Percentiles rank a stretch among this genome's conserved stretches.
These are phyloP conservation scores for Neogobius melanostomus DNA, from an alignment of 2,113 vertebrate genomes.

Conservation along the genomic window DNA sequence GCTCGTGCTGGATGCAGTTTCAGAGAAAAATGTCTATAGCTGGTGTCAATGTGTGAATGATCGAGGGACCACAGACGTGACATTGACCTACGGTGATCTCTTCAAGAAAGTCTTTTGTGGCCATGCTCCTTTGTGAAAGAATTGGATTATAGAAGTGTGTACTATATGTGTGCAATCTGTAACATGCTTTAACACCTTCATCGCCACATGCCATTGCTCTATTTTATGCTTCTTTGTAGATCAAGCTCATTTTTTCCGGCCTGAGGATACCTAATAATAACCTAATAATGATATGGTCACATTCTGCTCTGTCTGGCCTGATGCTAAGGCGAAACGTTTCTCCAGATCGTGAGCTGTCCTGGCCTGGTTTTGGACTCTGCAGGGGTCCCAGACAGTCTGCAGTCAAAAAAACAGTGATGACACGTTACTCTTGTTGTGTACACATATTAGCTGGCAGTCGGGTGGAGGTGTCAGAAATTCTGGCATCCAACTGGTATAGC, in stretches of 20 bases:
- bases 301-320: conserved; percentile 56
- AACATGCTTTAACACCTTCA: too few relatives aligned
- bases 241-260: too few relatives aligned
- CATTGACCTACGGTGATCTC: conserved; percentile 14
- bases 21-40: conserved; percentile 35
- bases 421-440: conserved; percentile 35
- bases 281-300: conserved; percentile 28
- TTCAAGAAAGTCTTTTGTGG: background rate
- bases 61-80: conserved; percentile 29
- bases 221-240: too few relatives aligned
- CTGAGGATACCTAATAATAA: too few relatives aligned
- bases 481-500: conserved; percentile 20
- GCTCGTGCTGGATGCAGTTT: background rate
- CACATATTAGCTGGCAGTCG: conserved; percentile 36
- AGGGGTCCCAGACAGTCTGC: conserved; percentile 30
- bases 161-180: too few relatives aligned
- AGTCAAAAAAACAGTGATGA: conserved; percentile 29
- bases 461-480: conserved; percentile 29
- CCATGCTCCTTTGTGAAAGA: too few relatives aligned
- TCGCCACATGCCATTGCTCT: too few relatives aligned
- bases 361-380: conserved; percentile 19
- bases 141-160: too few relatives aligned
- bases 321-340: conserved; percentile 41
- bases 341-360: conserved; percentile 11
- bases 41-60: conserved; percentile 23